Conservation (phyloP, 2,888 invertebrate species). For the Drosophila mulleri region DNA sequence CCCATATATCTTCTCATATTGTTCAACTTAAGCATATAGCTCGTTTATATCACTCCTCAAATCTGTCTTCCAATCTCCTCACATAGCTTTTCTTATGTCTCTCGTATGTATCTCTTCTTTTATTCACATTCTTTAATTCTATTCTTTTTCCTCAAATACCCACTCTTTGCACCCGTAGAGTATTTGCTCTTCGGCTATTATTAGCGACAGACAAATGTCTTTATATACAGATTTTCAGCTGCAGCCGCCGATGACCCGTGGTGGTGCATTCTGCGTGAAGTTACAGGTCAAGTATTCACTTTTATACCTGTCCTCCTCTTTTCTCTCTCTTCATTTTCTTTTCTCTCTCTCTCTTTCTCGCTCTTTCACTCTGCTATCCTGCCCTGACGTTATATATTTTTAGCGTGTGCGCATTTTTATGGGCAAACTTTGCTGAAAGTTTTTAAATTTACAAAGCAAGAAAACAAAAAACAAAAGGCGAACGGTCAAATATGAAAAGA, state of each 20-base stretch:
- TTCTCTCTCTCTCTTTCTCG: not conserved
- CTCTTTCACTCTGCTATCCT: slow-evolving; percentile 9
- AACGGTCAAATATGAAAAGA: slow-evolving; percentile 14
- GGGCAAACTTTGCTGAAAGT: slow-evolving; percentile 57
- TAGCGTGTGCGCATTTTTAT: slow-evolving; percentile 55
- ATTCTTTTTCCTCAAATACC: not conserved
- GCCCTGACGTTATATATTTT: slow-evolving; percentile 20
- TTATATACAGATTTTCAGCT: slow-evolving; percentile 24
- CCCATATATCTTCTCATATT: too few relatives aligned
- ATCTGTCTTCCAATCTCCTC: not conserved
- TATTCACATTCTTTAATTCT: not conserved
- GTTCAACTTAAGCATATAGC: too few relatives aligned
- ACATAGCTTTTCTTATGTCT: not conserved
- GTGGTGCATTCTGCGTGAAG: slow-evolving; percentile 41
- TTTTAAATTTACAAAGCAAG: slow-evolving; percentile 42
- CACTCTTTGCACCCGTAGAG: not conserved
- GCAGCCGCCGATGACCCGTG: slow-evolving; percentile 15
- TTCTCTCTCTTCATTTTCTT: not conserved
- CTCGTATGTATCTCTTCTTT: not conserved
- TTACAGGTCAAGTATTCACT: slow-evolving; percentile 71
- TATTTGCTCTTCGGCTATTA: not conserved
- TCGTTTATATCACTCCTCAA: too few relatives aligned
- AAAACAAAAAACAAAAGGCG: not conserved
- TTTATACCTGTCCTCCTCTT: slow-evolving; percentile 14
- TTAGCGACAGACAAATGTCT: too few relatives aligned